Conservation (phyloP, 2,888 invertebrate species). For the Ariolimax columbianus region DNA sequence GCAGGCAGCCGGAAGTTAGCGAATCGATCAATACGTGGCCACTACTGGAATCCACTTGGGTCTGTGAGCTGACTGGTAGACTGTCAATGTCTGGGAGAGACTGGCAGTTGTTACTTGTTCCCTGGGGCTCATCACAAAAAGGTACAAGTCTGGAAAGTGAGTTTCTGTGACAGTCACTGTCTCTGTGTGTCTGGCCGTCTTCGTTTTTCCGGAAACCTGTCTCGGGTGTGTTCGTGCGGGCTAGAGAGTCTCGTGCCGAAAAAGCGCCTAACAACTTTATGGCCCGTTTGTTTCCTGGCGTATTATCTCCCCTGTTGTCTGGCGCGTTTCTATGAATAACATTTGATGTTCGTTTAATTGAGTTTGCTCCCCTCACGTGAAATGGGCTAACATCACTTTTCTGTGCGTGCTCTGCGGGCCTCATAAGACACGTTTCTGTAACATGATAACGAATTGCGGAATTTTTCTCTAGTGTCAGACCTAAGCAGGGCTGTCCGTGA, state of each 20-base stretch:
- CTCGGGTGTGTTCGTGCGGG: not conserved
- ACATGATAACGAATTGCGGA: too few relatives aligned
- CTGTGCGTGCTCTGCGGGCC: not conserved
- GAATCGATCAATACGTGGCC: constrained; percentile 20
- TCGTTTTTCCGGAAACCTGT: not conserved
- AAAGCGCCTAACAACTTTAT: not conserved
- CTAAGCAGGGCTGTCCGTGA: not conserved
- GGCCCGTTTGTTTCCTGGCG: not conserved
- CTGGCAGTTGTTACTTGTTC: not conserved
- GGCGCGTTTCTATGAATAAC: not conserved
- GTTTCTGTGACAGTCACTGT: too few relatives aligned
- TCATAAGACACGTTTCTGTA: not conserved
- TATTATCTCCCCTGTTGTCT: not conserved
- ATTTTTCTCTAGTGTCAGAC: not conserved
- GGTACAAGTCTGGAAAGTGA: not conserved
- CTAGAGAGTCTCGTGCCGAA: not conserved
- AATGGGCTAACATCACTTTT: not conserved
- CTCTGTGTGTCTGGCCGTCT: too few relatives aligned
- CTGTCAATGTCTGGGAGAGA: too few relatives aligned
- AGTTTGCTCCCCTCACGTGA: not conserved
- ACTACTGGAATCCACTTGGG: not conserved
- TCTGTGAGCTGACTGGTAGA: not conserved
- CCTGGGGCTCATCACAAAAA: not conserved
- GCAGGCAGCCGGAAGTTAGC: constrained; percentile 2
- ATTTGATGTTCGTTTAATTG: not conserved